phyloP scores from a whole-genome alignment of 2,888 invertebrate species.

The Argyresthia albistria region DNA sequence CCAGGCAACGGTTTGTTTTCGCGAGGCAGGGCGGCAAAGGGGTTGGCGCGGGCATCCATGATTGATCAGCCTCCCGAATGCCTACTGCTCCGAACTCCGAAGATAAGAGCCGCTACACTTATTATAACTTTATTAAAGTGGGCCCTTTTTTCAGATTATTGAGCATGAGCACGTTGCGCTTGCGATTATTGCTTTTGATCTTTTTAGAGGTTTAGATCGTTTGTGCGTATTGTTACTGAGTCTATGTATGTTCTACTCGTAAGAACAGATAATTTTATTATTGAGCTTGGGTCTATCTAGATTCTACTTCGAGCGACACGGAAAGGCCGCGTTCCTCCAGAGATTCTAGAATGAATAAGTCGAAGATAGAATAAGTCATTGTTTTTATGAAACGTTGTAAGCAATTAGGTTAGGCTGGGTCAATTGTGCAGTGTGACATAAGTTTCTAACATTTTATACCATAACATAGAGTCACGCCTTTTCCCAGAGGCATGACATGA shows the following conservation, averaged over 20 bases:
- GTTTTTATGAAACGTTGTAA: too few relatives aligned
- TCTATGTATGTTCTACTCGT: not conserved
- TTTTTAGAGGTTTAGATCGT: not conserved
- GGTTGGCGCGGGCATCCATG: slow-evolving; percentile 53
- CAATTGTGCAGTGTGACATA: too few relatives aligned
- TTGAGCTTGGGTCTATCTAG: too few relatives aligned
- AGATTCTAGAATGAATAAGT: too few relatives aligned
- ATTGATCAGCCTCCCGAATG: slow-evolving; percentile 70
- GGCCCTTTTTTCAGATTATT: not conserved
- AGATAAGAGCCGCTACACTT: slow-evolving; percentile 18
- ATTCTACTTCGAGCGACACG: too few relatives aligned
- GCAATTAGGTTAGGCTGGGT: too few relatives aligned
- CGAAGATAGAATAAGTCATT: too few relatives aligned
- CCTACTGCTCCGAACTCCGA: slow-evolving; percentile 45
- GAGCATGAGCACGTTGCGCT: not conserved
- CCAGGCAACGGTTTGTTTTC: slow-evolving; percentile 68
- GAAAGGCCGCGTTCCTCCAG: too few relatives aligned
- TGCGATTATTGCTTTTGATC: not conserved
- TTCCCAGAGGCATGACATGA: too few relatives aligned
- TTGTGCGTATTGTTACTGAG: not conserved
- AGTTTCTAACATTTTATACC: too few relatives aligned
- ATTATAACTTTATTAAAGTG: slow-evolving; percentile 6
- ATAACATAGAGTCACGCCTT: too few relatives aligned
- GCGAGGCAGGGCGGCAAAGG: slow-evolving; percentile 64
- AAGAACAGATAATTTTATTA: too few relatives aligned